phyloP scores from a whole-genome alignment of 2,113 vertebrate species.

The Hiodon tergisus region DNA sequence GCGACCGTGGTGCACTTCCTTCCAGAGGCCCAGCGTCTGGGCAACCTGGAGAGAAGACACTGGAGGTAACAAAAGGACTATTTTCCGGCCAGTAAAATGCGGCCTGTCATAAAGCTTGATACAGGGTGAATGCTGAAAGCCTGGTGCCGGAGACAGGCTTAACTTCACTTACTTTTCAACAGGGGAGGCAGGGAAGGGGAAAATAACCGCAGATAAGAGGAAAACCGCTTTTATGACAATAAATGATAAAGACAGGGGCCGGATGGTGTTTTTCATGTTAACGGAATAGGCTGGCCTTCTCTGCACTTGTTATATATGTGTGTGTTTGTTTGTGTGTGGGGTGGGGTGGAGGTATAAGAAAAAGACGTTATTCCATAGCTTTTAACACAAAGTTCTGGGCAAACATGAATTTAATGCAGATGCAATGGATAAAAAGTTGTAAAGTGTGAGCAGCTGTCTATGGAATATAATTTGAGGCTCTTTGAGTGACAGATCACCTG shows the following conservation, averaged over 20 bases:
- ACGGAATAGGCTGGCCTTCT: too few species aligned
- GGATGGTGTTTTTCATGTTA: too few species aligned
- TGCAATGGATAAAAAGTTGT: not conserved
- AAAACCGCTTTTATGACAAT: not conserved
- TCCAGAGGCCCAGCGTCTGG: conserved; percentile 70
- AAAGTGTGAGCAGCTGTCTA: not conserved
- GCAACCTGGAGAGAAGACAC: conserved; percentile 65
- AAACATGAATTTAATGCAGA: too few species aligned
- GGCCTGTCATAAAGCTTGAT: conserved; percentile 64
- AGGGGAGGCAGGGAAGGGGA: not conserved
- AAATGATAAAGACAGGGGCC: too few species aligned
- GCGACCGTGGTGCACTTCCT: conserved; percentile 69
- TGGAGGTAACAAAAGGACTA: conserved; percentile 70
- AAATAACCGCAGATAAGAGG: not conserved
- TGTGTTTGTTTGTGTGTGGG: too few species aligned
- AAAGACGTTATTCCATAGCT: not conserved
- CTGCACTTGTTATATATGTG: too few species aligned
- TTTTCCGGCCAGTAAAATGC: conserved; percentile 69
- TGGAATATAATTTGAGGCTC: not conserved
- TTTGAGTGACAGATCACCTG: not conserved
- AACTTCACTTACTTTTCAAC: conserved; percentile 63
- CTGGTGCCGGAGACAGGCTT: conserved; percentile 42
- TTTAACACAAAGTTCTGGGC: not conserved
- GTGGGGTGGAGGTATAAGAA: not conserved
- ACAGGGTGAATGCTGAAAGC: conserved; percentile 59